Evolutionary conservation across 2,888 invertebrate genomes (phyloP), one percentile per base, ranked within the genome.

Genomic region (Eretmocerus hayati): DNA sequence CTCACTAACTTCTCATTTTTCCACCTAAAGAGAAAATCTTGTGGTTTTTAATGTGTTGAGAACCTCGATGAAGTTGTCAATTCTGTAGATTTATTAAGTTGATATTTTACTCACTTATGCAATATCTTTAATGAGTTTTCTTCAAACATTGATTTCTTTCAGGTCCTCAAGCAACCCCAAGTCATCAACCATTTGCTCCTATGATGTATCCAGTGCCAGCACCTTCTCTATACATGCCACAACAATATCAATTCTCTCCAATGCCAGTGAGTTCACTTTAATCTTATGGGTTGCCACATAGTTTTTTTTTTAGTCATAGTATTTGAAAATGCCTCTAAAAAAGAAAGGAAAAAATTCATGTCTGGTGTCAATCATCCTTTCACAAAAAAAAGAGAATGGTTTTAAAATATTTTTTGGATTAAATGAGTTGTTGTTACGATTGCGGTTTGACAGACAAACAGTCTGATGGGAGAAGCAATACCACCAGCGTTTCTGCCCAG

Each of bases 401-500:
- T 53, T 48, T n/a, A 48, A 35, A 47, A 26, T 33, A 48, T 41
- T 56, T 45, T 13, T 47, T 48, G 26, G 55, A 54, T 58, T 57
- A 57, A 56, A 57, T 49, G 48, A 57, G 44, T 51, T 54, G 44
- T 54, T 49, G 59, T 64, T 61, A 62, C 66, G 69, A 67, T 70
- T 69, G 63, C 66, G 66, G 65, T 69, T 71, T 66, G 67, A 65
- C 69, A 71, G 71, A 71, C 71, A 67, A 71, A 71, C 65, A 67
- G 70, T 71, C 65, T 71, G 60, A 71, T 71, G 71, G 71, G 71
- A 56, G 71, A 71, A 66, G 71, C 69, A 62, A 71, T 71, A 66
- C 71, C 71, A 63, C 69, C 71, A 69, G 76, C 76, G 69, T 75
- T 77, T 72, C 71, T 71, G 62, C 72, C 69, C 64, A 77, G 76